Base-by-base conservation (phyloP, 2,113 vertebrate species). In the Crypturellus undulatus region DNA sequence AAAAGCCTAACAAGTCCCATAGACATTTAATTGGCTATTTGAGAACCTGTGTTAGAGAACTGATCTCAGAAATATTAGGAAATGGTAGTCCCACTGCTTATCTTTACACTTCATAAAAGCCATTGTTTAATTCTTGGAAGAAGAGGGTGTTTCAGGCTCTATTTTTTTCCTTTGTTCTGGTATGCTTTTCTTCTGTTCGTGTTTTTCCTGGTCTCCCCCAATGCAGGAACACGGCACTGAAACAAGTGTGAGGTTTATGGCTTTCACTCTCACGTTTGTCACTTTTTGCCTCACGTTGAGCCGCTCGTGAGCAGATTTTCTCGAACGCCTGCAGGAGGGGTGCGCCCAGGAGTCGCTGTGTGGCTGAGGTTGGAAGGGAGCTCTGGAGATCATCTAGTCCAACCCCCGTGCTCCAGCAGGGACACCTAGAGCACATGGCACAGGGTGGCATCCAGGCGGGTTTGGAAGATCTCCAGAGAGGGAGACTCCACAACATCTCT, bases 91-190 rank as follows among this genome's bases (percentile, higher is more conserved):
- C 65, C 72, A 58, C 52, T 76, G 83, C 90, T 94, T 93, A 80
- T 90, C 86, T 93, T 90, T 45, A 18, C 65, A 87, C 42, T 95
- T 93, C 30, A 42, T 93, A 63, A 96, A 89, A 95, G 84, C n/a
- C 62, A 90, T 92, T 96, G 83, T 94, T 94, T 82, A 63, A 67
- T 96, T 95, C 83, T 90, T 96, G 93, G 73, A 87, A 96, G 79
- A 84, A 79, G 58, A 72, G n/a, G 59, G 43, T 87, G 80, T 96
- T 96, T 92, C 62, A 69, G 34, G 79, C 76, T 89, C 5, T 68
- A 34, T 80, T 88, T 67, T 88, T 67, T 54, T 26, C 51, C 13
- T 82, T 89, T 94, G 54, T 92, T 87, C 62, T 87, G 77, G 22
- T 89, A 92, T 91, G 78, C 56, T 90, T 89, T 88, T 62, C 73